Percentiles rank a stretch among this genome's conserved stretches.
phyloP scores from a whole-genome alignment of 2,797 vertebrate species.

The Arctocebus calabarensis region DNA sequence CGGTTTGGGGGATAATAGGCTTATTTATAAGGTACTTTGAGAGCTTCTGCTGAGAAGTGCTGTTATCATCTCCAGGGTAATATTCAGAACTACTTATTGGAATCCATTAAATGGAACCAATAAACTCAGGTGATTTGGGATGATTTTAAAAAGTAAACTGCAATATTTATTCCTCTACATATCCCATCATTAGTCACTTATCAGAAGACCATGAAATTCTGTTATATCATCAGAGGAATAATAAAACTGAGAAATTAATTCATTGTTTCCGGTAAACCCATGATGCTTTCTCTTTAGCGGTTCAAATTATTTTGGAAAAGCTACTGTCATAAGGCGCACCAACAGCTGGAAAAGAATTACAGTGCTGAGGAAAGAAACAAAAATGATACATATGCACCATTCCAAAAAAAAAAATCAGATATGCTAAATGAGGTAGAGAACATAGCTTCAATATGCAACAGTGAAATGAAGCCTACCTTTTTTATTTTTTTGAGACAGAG shows the following conservation, averaged over 20 bases:
- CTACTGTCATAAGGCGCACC: not conserved
- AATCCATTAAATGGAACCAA: slow-evolving; percentile 42
- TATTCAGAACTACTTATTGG: slow-evolving; percentile 16
- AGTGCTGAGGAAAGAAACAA: not conserved
- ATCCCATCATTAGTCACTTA: not conserved
- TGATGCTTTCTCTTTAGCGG: not conserved
- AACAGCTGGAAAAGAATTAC: not conserved
- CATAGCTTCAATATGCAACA: slow-evolving; percentile 14
- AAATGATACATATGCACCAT: not conserved
- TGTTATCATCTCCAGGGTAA: not conserved
- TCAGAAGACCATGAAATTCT: not conserved
- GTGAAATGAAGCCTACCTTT: not conserved
- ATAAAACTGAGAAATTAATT: slow-evolving; percentile 17
- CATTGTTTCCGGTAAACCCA: not conserved
- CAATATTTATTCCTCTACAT: not conserved
- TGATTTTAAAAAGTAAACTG: slow-evolving; percentile 53
- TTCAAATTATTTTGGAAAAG: slow-evolving; percentile 40
- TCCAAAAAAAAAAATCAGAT: not conserved
- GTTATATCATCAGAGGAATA: not conserved
- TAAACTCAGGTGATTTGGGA: slow-evolving; percentile 25
- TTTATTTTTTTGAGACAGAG: too few relatives aligned
- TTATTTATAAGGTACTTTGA: slow-evolving; percentile 53
- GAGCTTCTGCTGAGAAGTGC: not conserved
- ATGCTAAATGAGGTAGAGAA: not conserved
- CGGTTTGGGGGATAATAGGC: not conserved